Percentiles rank a stretch among this genome's conserved stretches.
Evolutionary conservation across 2,797 vertebrate genomes (phyloP).

Genomic region (Ctenopoma kingsleyae): DNA sequence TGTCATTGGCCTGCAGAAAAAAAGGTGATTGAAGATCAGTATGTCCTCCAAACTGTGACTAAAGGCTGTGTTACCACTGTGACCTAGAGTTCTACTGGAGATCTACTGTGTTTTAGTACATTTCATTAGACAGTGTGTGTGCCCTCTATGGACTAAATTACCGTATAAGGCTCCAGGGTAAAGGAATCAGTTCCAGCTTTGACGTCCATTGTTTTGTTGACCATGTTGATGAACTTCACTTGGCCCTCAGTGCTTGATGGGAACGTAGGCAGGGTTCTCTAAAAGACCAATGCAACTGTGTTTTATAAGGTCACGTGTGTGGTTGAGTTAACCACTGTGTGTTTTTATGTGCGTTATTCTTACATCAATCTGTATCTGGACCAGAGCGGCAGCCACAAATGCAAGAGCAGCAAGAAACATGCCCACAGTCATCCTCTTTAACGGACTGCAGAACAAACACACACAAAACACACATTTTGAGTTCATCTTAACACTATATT

Average conservation of each 20-base stretch:
- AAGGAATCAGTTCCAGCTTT: rapidly evolving
- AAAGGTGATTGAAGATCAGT: background rate
- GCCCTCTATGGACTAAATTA: conserved; percentile 25
- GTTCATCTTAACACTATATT: background rate
- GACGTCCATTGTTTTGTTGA: background rate
- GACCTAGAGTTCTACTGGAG: background rate
- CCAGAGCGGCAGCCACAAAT: conserved; percentile 90
- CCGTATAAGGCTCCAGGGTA: conserved; percentile 44
- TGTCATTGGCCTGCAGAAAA: conserved; percentile 51
- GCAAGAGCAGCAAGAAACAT: conserved; percentile 95
- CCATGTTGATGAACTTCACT: conserved; percentile 88
- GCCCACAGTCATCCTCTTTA: conserved; percentile 93
- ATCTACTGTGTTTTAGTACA: background rate
- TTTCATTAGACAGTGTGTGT: background rate
- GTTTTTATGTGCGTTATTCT: conserved; percentile 65
- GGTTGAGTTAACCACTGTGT: background rate
- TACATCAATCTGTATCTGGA: conserved; percentile 95
- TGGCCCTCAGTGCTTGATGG: conserved; percentile 80
- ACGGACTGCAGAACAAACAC: conserved; percentile 82
- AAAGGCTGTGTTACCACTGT: background rate
- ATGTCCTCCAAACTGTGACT: background rate
- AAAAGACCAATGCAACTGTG: background rate
- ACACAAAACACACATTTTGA: background rate
- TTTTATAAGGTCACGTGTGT: background rate
- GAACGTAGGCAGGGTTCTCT: conserved; percentile 90